phyloP scores from a whole-genome alignment of 2,797 vertebrate genomes.

The Serranus cabrilla region DNA sequence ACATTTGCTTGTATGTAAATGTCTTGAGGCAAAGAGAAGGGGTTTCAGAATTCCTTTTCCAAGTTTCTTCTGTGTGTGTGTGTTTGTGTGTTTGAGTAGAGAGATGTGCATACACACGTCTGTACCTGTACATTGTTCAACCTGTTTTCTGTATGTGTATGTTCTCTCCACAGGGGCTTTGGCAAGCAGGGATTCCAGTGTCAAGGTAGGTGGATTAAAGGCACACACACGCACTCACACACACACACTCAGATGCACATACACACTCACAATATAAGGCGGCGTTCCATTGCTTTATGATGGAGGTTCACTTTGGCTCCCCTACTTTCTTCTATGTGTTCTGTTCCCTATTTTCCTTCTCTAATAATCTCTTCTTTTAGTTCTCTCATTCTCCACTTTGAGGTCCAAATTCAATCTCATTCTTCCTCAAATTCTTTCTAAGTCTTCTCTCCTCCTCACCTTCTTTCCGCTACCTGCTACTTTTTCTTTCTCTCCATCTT shows the following conservation, averaged over 20 bases:
- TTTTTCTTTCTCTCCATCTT: background rate
- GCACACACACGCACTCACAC: conserved; percentile 17
- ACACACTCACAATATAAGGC: background rate
- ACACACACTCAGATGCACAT: conserved; percentile 11
- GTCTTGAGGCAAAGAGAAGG: conserved; percentile 8
- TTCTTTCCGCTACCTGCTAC: background rate
- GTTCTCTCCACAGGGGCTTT: conserved; percentile 90
- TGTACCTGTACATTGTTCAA: conserved; percentile 35
- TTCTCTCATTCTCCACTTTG: background rate
- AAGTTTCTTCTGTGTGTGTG: background rate
- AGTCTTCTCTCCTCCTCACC: background rate
- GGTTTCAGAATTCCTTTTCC: conserved; percentile 20
- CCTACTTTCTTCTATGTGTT: too few relatives aligned
- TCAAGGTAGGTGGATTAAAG: conserved; percentile 87
- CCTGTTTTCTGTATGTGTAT: conserved; percentile 54
- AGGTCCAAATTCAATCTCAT: background rate
- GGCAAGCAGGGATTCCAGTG: conserved; percentile 99
- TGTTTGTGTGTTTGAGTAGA: background rate
- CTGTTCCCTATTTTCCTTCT: background rate
- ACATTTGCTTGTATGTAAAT: conserved; percentile 23
- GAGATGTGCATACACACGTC: background rate
- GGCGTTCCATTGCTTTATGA: background rate
- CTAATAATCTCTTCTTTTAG: background rate
- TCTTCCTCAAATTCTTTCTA: background rate
- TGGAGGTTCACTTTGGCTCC: too few relatives aligned